These are phyloP conservation scores for Lycia hirtaria DNA, from an alignment of 2,888 invertebrate genomes.

Conservation along the genomic window DNA sequence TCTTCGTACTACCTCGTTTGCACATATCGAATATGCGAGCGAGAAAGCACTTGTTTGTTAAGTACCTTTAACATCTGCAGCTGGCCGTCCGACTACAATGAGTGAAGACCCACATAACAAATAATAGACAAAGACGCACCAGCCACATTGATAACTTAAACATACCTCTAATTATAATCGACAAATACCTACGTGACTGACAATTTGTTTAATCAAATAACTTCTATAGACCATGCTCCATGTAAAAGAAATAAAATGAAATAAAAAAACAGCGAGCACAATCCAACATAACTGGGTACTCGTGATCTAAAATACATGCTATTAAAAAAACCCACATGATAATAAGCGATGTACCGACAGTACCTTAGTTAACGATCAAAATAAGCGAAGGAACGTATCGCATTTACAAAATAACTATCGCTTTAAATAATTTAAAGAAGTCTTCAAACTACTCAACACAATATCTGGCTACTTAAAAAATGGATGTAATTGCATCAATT, in stretches of 20 bases:
- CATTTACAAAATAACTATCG: conserved; percentile 47
- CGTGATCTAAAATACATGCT: conserved; percentile 67
- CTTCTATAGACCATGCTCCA: conserved; percentile 52
- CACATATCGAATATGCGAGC: too few species aligned
- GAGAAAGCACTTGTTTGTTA: too few species aligned
- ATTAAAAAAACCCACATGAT: conserved; percentile 85
- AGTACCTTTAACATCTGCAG: too few species aligned
- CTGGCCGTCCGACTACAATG: conserved; percentile 56
- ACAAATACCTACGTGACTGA: conserved; percentile 45
- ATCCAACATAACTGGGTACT: conserved; percentile 53
- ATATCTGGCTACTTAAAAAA: too few species aligned
- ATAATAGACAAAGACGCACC: conserved; percentile 55
- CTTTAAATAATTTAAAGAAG: conserved; percentile 16
- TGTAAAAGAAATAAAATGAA: conserved; percentile 43
- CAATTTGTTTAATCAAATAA: conserved; percentile 26
- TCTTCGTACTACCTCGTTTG: too few species aligned
- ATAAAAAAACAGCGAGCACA: conserved; percentile 61
- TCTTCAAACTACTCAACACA: conserved; percentile 9
- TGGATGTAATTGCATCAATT: too few species aligned
- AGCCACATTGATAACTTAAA: conserved; percentile 54
- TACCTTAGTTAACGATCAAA: conserved; percentile 54
- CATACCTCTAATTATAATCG: conserved; percentile 47
- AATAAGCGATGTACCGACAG: conserved; percentile 69
- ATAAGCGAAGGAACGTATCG: conserved; percentile 54
- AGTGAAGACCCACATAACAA: conserved; percentile 74